Conservation (phyloP, 1,140 invertebrate species). For the Brachionus asplanchnoidis region DNA sequence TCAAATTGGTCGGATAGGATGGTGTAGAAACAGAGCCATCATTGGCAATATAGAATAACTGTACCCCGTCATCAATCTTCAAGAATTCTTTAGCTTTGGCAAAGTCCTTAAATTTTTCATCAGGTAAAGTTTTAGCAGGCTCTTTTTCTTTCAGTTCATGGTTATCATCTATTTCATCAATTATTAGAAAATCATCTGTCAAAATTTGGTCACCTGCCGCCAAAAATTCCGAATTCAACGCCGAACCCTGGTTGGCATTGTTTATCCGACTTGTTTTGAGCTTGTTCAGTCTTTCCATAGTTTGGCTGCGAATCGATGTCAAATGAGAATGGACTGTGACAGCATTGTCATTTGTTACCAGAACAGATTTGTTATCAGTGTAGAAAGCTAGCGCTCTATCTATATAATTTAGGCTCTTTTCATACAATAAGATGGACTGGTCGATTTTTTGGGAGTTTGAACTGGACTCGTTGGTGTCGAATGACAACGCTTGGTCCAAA, state of each 20-base stretch:
- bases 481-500: background rate
- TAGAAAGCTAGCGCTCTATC: background rate
- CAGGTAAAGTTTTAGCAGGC: background rate
- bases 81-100: conserved; percentile 7
- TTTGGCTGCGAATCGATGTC: conserved; percentile 12
- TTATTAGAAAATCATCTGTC: background rate
- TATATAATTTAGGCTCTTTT: background rate
- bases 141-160: background rate
- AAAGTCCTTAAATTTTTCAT: background rate
- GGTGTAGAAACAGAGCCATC: conserved; percentile 35
- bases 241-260: background rate
- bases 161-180: background rate
- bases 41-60: conserved; percentile 24
- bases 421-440: background rate
- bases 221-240: background rate
- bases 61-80: conserved; percentile 1
- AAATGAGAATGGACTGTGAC: background rate
- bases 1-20: background rate
- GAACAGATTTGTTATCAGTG: background rate
- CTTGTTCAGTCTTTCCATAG: background rate
- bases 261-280: background rate
- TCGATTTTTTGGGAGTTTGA: background rate
- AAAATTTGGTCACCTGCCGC: background rate
- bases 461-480: background rate
- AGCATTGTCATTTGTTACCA: background rate